Base-by-base conservation (phyloP, 2,888 invertebrate genomes). In the Sphecodes monilicornis region DNA sequence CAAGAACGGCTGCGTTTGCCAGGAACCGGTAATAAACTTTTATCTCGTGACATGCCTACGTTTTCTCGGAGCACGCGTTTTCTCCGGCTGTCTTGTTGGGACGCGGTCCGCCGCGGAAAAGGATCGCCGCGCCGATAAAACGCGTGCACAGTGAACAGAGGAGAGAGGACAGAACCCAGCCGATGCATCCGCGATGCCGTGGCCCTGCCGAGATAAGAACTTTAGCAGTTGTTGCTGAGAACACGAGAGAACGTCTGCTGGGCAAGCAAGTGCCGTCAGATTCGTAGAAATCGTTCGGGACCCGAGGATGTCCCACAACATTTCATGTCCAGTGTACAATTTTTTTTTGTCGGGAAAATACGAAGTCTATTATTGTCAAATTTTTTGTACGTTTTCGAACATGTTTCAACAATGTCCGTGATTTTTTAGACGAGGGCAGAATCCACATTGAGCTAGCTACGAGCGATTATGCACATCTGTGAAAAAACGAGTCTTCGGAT, bases 11-110 rank as follows among this genome's bases (percentile, higher is more conserved):
- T 79, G 70, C 70, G 79, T 89, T 86, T 78, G 80, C 85, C 72
- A 82, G 86, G 72, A 81, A 82, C 76, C 75, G 74, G 84, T 86
- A 89, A 88, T 88, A 89, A 89, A 89, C 84, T 88, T 89, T 81
- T 87, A 85, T 89, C 84, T 81, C 86, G 76, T 76, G 74, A 84
- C 84, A 68, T 78, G 76, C 85, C 68, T 78, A 83, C 75, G 71
- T 80, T 69, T 39, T 18, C 69, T 72, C 57, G 57, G 22, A 16
- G 68, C 79, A 46, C 76, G 46, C 54, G 32, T 50, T 64, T 70
- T 39, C 72, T 60, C 64, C 69, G 32, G 22, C 46, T 26, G 41
- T 57, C 69, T 29, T 10, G 10, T 36, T 76, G 66, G 71, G 66
- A 71, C 46, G 76, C 50, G 76, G 71, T 32, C 70, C 60, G 39